phyloP scores from a whole-genome alignment of 92 coral and sea anemone species.

The Porites rus region DNA sequence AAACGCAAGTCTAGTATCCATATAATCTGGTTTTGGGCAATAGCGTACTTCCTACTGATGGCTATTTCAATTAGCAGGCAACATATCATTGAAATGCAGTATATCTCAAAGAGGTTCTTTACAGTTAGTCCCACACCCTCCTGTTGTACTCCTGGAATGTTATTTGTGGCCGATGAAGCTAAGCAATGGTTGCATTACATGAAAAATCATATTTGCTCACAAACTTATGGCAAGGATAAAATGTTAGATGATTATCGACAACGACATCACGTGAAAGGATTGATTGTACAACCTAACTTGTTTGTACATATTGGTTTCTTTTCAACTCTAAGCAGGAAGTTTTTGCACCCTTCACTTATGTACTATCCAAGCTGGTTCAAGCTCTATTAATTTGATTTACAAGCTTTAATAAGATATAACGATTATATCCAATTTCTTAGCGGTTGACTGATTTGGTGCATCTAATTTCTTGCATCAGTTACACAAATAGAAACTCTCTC shows the following conservation, averaged over 20 bases:
- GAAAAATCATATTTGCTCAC: slow-evolving; percentile 37
- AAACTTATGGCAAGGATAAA: slow-evolving; percentile 74
- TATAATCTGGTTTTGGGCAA: slow-evolving; percentile 35
- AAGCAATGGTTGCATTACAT: slow-evolving; percentile 52
- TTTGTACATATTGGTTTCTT: slow-evolving; percentile 82
- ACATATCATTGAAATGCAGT: slow-evolving; percentile 62
- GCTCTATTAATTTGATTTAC: not conserved
- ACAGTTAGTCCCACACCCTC: slow-evolving; percentile 70
- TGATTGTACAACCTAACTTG: slow-evolving; percentile 79
- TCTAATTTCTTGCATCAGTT: no score
- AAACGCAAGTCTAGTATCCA: not conserved
- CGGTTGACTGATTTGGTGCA: no score
- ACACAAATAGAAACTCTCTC: no score
- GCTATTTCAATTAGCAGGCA: slow-evolving; percentile 77
- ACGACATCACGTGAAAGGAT: slow-evolving; percentile 35
- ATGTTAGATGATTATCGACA: slow-evolving; percentile 58
- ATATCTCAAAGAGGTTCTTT: slow-evolving; percentile 56
- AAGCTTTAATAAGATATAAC: no score
- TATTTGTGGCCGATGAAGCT: slow-evolving; percentile 74
- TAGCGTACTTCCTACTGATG: slow-evolving; percentile 54
- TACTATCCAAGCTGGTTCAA: slow-evolving; percentile 40
- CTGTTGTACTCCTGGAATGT: slow-evolving; percentile 88
- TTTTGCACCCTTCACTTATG: slow-evolving; percentile 33
- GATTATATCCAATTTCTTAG: no score
- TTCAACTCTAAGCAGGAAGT: slow-evolving; percentile 50